phyloP scores from a whole-genome alignment of 2,113 vertebrate species.

The Paraplagusia blochii region DNA sequence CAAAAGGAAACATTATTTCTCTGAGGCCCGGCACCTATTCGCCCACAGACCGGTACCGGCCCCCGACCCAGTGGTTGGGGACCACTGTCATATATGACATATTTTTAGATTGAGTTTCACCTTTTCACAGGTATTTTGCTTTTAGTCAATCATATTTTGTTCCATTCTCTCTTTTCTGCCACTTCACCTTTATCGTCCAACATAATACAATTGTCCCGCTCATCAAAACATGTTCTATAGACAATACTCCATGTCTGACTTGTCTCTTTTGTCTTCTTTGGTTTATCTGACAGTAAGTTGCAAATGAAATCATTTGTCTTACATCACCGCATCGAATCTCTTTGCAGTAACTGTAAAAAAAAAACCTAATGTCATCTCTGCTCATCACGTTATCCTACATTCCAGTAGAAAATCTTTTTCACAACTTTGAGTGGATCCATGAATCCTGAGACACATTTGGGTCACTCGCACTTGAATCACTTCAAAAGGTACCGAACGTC shows the following conservation, averaged over 20 bases:
- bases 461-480: background rate
- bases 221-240: conserved; percentile 15
- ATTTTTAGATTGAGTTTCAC: no score
- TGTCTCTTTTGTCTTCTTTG: conserved; percentile 31
- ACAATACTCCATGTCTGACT: conserved; percentile 11
- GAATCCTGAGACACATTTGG: background rate
- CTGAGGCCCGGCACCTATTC: no score
- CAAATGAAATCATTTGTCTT: conserved; percentile 53
- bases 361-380: background rate
- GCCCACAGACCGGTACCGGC: no score
- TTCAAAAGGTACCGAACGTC: background rate
- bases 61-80: no score
- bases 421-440: background rate
- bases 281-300: conserved; percentile 27
- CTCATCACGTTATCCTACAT: conserved; percentile 11
- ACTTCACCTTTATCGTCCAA: no score
- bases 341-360: conserved; percentile 10
- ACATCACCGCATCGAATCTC: conserved; percentile 20
- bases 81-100: no score
- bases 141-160: no score
- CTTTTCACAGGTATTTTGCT: no score
- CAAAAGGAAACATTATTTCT: no score
- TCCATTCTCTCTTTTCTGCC: no score
- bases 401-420: conserved; percentile 11
- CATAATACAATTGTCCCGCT: conserved; percentile 40